These are phyloP conservation scores for Platyura marginata DNA, from an alignment of 1,140 invertebrate species.

Conservation along the genomic window DNA sequence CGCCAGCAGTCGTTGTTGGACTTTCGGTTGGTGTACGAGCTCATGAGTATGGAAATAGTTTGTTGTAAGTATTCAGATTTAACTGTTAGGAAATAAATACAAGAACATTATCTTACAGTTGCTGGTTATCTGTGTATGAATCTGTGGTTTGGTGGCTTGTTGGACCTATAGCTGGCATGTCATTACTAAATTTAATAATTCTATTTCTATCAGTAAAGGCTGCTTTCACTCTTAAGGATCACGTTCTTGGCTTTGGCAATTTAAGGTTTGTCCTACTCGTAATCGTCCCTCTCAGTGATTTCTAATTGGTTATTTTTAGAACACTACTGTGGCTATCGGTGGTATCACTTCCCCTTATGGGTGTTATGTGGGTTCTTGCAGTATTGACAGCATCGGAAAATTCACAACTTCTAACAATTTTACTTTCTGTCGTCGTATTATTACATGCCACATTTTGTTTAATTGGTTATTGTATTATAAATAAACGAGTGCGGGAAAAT, in stretches of 20 bases:
- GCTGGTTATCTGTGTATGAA: conserved; percentile 88
- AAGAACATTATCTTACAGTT: conserved; percentile 35
- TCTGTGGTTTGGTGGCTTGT: conserved; percentile 81
- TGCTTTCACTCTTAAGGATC: conserved; percentile 78
- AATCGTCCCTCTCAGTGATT: not conserved
- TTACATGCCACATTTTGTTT: conserved; percentile 59
- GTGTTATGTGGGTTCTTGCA: conserved; percentile 61
- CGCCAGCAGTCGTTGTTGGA: conserved; percentile 80
- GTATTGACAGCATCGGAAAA: conserved; percentile 64
- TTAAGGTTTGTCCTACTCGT: conserved; percentile 34
- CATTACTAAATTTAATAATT: conserved; percentile 57
- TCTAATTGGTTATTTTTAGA: conserved; percentile 25
- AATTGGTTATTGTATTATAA: conserved; percentile 65
- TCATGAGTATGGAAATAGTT: conserved; percentile 87
- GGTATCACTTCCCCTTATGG: conserved; percentile 55
- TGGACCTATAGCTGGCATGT: conserved; percentile 59
- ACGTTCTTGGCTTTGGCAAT: conserved; percentile 78
- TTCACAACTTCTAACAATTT: conserved; percentile 51
- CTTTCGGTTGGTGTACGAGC: conserved; percentile 79
- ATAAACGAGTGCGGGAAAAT: conserved; percentile 51
- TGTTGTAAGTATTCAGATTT: conserved; percentile 17
- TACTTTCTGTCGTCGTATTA: conserved; percentile 48
- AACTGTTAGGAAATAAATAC: not conserved
- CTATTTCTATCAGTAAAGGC: conserved; percentile 72
- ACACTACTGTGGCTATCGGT: conserved; percentile 71